These are phyloP conservation scores for Eretmocerus hayati DNA, from an alignment of 2,888 invertebrate genomes.

Conservation along the genomic window DNA sequence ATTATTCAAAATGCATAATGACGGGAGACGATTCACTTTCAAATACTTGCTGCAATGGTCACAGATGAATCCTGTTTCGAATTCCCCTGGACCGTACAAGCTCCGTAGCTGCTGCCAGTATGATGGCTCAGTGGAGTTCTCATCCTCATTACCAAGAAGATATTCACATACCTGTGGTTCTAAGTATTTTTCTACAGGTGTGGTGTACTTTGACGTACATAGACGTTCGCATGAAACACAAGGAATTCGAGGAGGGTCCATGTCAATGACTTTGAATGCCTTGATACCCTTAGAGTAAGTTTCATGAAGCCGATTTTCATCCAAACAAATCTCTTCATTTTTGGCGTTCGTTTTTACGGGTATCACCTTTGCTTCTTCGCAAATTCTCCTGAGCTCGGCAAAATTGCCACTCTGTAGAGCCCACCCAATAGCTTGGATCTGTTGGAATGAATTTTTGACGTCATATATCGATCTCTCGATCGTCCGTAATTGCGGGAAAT, in stretches of 20 bases:
- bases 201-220: background rate
- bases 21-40: conserved; percentile 24
- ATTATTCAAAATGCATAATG: conserved; percentile 29
- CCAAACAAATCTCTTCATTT: background rate
- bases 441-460: background rate
- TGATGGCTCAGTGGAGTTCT: too few species aligned
- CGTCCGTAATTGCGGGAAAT: background rate
- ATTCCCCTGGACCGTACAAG: background rate
- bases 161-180: too few species aligned
- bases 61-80: conserved; percentile 12
- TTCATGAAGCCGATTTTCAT: background rate
- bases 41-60: conserved; percentile 22
- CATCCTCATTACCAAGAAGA: too few species aligned
- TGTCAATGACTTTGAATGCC: background rate
- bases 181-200: too few species aligned
- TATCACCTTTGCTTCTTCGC: background rate
- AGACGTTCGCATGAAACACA: conserved; percentile 2
- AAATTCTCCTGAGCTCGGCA: background rate
- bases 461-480: background rate
- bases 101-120: too few species aligned
- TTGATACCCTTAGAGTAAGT: background rate
- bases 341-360: background rate
- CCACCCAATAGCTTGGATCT: background rate
- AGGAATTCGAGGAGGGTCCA: background rate
- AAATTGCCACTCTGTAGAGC: background rate